phyloP scores from a whole-genome alignment of 2,797 vertebrate genomes.

The Euthynnus affinis region DNA sequence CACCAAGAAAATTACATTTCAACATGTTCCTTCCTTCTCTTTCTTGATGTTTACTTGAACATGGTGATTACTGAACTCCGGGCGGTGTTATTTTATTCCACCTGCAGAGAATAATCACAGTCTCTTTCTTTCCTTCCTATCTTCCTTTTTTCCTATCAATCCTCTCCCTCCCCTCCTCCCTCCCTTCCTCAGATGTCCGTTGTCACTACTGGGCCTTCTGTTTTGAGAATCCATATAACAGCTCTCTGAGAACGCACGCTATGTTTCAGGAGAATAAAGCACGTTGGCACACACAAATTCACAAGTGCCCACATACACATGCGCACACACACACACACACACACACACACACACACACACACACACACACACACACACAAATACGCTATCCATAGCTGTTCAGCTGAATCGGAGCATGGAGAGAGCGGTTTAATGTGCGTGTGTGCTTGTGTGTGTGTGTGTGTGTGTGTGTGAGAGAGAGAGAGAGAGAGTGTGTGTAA shows the following conservation, averaged over 20 bases:
- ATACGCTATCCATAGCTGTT: constrained; percentile 44
- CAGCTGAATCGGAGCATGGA: constrained; percentile 48
- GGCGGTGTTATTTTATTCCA: constrained; percentile 61
- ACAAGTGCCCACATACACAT: constrained; percentile 11
- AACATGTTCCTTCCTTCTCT: constrained; percentile 38
- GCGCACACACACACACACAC: constrained; percentile 1
- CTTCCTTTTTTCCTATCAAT: constrained; percentile 20
- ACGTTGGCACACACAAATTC: constrained; percentile 24
- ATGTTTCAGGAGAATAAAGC: constrained; percentile 52
- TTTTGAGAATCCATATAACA: constrained; percentile 63
- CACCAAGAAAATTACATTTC: constrained; percentile 42
- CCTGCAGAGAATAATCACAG: constrained; percentile 64
- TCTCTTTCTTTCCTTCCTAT: constrained; percentile 45
- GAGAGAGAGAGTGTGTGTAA: constrained; percentile 39
- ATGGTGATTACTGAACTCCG: constrained; percentile 52
- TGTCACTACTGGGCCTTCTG: constrained; percentile 53
- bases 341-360: too few relatives aligned
- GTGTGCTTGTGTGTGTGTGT: not conserved
- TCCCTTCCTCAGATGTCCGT: constrained; percentile 40
- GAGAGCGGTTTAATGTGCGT: constrained; percentile 28
- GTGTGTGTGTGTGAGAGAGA: not conserved
- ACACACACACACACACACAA: constrained; percentile 13
- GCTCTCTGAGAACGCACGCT: constrained; percentile 52
- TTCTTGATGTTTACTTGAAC: constrained; percentile 51
- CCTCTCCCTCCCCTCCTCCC: constrained; percentile 3